phyloP scores from a whole-genome alignment of 2,888 invertebrate genomes.

The Tridacna crocea region DNA sequence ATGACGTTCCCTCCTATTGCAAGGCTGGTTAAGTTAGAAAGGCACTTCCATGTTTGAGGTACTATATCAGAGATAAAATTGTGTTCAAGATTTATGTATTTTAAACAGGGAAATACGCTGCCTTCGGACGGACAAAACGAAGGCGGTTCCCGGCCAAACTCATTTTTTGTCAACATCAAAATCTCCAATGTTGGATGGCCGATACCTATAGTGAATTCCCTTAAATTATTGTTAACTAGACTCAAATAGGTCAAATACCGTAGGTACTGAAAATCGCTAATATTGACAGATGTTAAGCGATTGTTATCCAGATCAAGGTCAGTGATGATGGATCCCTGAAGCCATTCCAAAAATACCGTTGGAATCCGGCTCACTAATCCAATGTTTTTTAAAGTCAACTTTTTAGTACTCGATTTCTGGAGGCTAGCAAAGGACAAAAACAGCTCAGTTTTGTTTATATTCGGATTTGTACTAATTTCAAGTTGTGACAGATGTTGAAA shows the following conservation, averaged over 20 bases:
- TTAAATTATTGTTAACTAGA: not conserved
- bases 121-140: not conserved
- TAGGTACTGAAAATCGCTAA: not conserved
- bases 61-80: not conserved
- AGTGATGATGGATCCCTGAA: not conserved
- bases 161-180: not conserved
- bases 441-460: constrained; percentile 13
- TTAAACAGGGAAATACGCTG: not conserved
- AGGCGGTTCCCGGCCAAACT: not conserved
- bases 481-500: not conserved
- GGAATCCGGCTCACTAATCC: not conserved
- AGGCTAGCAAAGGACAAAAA: constrained; percentile 2
- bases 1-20: not conserved
- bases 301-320: not conserved
- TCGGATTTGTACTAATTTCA: not conserved
- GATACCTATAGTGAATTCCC: not conserved
- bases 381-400: not conserved
- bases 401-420: not conserved
- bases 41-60: not conserved
- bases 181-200: not conserved
- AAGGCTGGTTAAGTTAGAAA: not conserved
- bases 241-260: not conserved
- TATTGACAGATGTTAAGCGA: not conserved
- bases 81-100: not conserved
- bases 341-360: not conserved